Evolutionary conservation across 2,797 vertebrate genomes (phyloP), one percentile per base, ranked within the genome.

Genomic region (Chaenodraco wilsoni): DNA sequence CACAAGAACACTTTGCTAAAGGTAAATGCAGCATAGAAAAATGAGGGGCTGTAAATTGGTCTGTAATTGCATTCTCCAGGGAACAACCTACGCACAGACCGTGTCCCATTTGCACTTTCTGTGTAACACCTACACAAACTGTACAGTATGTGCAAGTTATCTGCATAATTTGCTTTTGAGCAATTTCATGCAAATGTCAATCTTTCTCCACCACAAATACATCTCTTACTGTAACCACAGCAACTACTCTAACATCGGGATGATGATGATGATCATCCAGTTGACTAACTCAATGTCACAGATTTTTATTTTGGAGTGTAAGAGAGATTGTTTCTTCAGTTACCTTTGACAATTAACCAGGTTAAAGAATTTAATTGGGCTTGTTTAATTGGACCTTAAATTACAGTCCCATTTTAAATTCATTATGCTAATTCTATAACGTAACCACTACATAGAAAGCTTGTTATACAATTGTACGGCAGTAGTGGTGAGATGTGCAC

Each of bases 1-100:
- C 70, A 63, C 78, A 87, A 92, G 84, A 91, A 90, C 84, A 84
- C 85, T 91, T 91, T 87, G 62, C 83, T 77, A 51, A 82, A 88
- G 84, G 91, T 88, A 90, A 90, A 92, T 80, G 79, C 74, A 57
- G 76, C 65, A 71, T 64, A 70, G 72, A 83, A 86, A 89, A 81
- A 89, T 57, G 74, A 83, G 81, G 72, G 78, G 81, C 76, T 88
- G 89, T 90, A 90, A 91, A 93, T 89, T 85, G 81, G 76, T 84
- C 44, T 9, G 48, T 89, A 89, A 91, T 89, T 78, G 72, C 41
- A 50, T 87, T 88, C 86, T 79, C 86, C 33, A 50, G 77, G 74
- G 88, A 79, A 69, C 76, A 90, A 66, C 60, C 54, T 74, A 76
- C 56, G 37, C 64, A 71, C 68, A 83, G 82, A 87, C 85, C 79